Evolutionary conservation across 1,140 invertebrate species (phyloP), one percentile per base, ranked within the genome.

Genomic region (Bombus waltoni): DNA sequence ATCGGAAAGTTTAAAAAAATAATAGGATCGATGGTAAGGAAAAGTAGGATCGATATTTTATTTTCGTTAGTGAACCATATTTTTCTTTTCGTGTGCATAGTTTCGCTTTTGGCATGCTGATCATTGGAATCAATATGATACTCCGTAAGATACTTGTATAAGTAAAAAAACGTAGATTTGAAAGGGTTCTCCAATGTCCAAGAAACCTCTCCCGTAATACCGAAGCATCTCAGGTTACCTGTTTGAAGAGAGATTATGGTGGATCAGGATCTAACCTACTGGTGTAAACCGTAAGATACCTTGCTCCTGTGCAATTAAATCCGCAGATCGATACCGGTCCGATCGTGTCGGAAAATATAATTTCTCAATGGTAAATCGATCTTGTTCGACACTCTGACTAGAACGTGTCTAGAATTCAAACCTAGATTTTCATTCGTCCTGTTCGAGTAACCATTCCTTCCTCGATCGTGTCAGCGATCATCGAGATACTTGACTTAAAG

Each of bases 291-390:
- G 86, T 82, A 80, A 86, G 81, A 81, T 87, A 90, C 65, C 83
- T 80, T 71, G 79, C 75, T 83, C 66, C 88, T 79, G 84, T 78
- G 83, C 80, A 89, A 92, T 90, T 92, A 86, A 90, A 90, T 91
- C 73, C 83, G 66, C 44, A 18, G 66, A 83, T 83, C 84, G 81
- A 85, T 91, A 90, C 78, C 59, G 35, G 40, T 10, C 28, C 59
- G 22, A 15, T 47, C 42, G 10, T 25, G 70, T 25, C 32, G 42
- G 85, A 83, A 86, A 86, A 88, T 28, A 35, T 81, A 75, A 84
- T 85, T 86, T 78, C 71, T 44, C 62, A 70, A 38, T 38, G 57
- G 42, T 74, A 66, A 81, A 66, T 83, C 47, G 47, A 11, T 59
- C 35, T 70, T 18, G 44, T 44, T 84, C 74, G 32, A 66, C 32